Evolutionary conservation across 2,113 vertebrate genomes (phyloP).

Genomic region (Calidris pugnax): DNA sequence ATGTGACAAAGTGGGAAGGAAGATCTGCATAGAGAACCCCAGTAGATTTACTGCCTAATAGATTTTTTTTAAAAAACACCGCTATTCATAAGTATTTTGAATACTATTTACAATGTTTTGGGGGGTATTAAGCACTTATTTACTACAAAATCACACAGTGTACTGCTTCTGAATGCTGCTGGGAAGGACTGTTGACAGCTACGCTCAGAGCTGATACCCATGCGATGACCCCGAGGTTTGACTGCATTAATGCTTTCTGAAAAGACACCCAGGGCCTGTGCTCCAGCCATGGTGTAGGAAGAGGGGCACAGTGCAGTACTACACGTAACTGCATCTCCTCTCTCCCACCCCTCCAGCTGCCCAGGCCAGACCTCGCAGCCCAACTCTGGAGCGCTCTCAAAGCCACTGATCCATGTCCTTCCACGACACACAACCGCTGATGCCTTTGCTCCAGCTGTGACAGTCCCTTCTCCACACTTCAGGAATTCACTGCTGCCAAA

Average conservation of each 20-base stretch:
- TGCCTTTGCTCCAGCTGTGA: neutral
- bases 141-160: neutral
- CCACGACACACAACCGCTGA: neutral
- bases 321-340: neutral
- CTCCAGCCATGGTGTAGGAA: neutral
- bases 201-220: neutral
- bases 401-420: neutral
- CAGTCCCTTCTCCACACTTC: neutral
- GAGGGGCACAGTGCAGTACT: neutral
- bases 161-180: neutral
- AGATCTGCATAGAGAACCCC: neutral
- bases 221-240: neutral
- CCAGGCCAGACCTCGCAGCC: neutral
- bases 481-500: neutral
- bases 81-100: neutral
- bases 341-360: neutral
- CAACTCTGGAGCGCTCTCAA: neutral
- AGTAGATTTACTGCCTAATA: neutral
- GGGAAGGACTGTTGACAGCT: neutral
- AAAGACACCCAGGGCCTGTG: neutral
- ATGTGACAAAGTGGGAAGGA: neutral
- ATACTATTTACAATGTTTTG: neutral
- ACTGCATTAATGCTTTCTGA: neutral
- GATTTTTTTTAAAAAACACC: neutral
- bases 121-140: neutral